phyloP scores from a whole-genome alignment of 2,113 vertebrate species.

The Dicentrarchus labrax region DNA sequence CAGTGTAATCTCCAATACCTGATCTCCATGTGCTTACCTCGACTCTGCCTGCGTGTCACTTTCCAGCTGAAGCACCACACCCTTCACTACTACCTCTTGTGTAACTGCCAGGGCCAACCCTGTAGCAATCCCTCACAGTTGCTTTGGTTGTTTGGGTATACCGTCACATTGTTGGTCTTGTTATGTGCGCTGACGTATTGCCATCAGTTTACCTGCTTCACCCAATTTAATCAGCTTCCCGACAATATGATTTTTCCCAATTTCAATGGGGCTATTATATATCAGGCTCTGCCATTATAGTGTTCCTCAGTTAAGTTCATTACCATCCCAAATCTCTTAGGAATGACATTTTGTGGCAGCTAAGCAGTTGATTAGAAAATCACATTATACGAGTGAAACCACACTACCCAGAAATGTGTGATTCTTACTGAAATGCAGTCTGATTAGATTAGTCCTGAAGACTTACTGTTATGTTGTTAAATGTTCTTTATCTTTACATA shows the following conservation, averaged over 20 bases:
- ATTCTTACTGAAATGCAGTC: not conserved
- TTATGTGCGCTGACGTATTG: slow-evolving; percentile 29
- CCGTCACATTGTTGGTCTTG: slow-evolving; percentile 44
- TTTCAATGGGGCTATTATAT: slow-evolving; percentile 56
- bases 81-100: slow-evolving; percentile 15
- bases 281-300: slow-evolving; percentile 25
- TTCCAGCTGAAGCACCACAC: slow-evolving; percentile 33
- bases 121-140: not conserved
- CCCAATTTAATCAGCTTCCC: slow-evolving; percentile 44
- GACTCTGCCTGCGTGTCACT: slow-evolving; percentile 32
- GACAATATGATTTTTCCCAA: slow-evolving; percentile 41
- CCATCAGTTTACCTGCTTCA: slow-evolving; percentile 36
- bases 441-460: not conserved
- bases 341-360: slow-evolving; percentile 43
- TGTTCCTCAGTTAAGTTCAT: slow-evolving; percentile 42
- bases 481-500: not conserved
- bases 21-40: slow-evolving; percentile 51
- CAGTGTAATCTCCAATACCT: slow-evolving; percentile 54
- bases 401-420: not conserved
- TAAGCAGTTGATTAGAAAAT: slow-evolving; percentile 37
- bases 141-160: slow-evolving; percentile 7
- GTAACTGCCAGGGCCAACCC: slow-evolving; percentile 13
- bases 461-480: slow-evolving; percentile 5
- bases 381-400: slow-evolving; percentile 4
- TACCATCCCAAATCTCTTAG: slow-evolving; percentile 27